These are phyloP conservation scores for Cataglyphis rosenhaueri DNA, from an alignment of 2,888 invertebrate species.

Conservation along the genomic window DNA sequence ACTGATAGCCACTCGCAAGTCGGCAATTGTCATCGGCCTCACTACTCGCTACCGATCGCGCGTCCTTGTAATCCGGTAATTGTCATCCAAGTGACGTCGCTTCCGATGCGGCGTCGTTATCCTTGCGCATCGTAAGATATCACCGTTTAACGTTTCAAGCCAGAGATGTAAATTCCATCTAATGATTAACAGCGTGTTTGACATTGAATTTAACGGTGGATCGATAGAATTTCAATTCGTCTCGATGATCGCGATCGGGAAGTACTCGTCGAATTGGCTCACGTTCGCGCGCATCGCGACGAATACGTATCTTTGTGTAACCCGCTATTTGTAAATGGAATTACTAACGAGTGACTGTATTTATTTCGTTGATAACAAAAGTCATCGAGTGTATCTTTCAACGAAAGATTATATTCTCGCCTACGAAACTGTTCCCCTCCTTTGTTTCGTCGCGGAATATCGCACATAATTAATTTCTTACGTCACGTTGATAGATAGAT, in stretches of 20 bases:
- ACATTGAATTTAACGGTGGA: slow-evolving; percentile 8
- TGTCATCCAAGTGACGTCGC: slow-evolving; percentile 26
- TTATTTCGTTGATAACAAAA: neutral
- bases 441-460: slow-evolving; percentile 3
- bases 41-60: slow-evolving; percentile 1
- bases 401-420: neutral
- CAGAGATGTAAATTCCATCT: neutral
- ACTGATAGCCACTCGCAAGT: neutral
- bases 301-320: neutral
- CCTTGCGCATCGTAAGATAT: slow-evolving; percentile 35
- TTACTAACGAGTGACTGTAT: neutral
- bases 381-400: neutral
- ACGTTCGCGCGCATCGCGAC: slow-evolving; percentile 2
- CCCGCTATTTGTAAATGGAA: neutral
- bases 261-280: slow-evolving; percentile 30
- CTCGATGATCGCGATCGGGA: neutral
- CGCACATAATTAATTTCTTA: slow-evolving; percentile 29
- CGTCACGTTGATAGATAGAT: slow-evolving; percentile 13
- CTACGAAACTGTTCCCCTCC: neutral
- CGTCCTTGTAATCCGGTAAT: slow-evolving; percentile 16
- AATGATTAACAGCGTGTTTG: neutral
- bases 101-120: slow-evolving; percentile 21
- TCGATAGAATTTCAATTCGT: slow-evolving; percentile 15
- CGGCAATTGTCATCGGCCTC: slow-evolving; percentile 26
- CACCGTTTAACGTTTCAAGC: slow-evolving; percentile 1